Percentiles rank a stretch among this genome's conserved stretches.
These are phyloP conservation scores for Alces alces DNA, from an alignment of 2,113 vertebrate species.

Conservation along the genomic window DNA sequence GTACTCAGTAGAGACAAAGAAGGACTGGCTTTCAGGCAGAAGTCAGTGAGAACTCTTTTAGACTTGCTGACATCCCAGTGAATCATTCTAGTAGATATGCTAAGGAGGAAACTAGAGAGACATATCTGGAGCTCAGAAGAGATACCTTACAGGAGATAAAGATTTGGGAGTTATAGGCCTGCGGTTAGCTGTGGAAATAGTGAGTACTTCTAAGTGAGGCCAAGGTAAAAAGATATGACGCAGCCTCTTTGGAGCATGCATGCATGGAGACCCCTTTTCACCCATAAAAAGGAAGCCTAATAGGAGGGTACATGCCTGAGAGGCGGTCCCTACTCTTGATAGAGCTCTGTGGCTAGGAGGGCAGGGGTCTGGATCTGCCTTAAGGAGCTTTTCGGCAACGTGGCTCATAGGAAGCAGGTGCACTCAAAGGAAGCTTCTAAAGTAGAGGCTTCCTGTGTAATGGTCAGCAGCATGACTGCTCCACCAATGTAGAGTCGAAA, in stretches of 20 bases:
- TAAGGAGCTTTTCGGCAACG: background rate
- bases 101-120: background rate
- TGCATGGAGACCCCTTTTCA: background rate
- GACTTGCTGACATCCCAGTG: background rate
- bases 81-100: background rate
- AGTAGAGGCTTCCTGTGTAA: too few species aligned
- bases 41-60: background rate
- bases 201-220: background rate
- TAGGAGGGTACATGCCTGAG: too few species aligned
- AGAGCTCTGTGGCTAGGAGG: background rate
- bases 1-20: background rate
- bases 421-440: background rate
- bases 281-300: background rate
- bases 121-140: background rate
- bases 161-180: too few species aligned
- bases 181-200: too few species aligned
- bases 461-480: too few species aligned
- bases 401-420: background rate
- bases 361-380: background rate
- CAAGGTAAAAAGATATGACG: background rate
- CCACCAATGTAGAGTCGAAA: background rate
- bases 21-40: background rate
- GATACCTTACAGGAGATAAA: background rate
- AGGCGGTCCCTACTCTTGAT: background rate
- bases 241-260: background rate